These are phyloP conservation scores for Brachyrhaphis roseni DNA, from an alignment of 2,797 vertebrate species.

Conservation along the genomic window DNA sequence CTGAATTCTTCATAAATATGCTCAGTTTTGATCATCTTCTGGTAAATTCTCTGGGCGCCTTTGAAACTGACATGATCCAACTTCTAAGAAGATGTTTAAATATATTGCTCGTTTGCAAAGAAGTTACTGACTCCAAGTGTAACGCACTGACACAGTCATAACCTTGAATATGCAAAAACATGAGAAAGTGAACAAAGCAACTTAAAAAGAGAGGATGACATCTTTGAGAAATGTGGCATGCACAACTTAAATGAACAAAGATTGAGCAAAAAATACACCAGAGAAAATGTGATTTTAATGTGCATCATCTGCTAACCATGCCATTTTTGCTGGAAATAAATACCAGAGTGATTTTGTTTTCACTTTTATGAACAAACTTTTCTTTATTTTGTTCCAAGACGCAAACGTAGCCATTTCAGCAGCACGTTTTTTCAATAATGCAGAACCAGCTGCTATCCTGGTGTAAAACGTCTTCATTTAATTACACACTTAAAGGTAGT, in stretches of 20 bases:
- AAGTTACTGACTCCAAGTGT: not conserved
- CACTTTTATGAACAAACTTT: not conserved
- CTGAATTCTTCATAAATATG: not conserved
- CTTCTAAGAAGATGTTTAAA: not conserved
- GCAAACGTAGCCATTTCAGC: not conserved
- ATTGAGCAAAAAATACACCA: not conserved
- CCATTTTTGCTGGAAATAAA: not conserved
- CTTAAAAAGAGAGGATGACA: conserved; percentile 11
- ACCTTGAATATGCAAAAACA: not conserved
- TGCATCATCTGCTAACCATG: not conserved
- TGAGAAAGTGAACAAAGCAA: conserved; percentile 23
- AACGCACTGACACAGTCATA: not conserved
- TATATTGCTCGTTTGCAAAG: not conserved
- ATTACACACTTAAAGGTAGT: not conserved
- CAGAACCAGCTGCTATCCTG: not conserved
- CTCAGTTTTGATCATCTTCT: not conserved
- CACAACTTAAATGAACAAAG: conserved; percentile 9
- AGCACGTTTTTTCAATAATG: not conserved
- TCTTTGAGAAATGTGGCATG: conserved; percentile 28
- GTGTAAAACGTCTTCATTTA: not conserved
- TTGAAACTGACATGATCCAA: not conserved
- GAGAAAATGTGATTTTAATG: not conserved
- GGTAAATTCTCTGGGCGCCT: not conserved
- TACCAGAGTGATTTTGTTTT: not conserved
- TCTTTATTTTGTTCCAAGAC: not conserved